A percentile compares a stretch with the other conserved stretches of the same genome.
phyloP scores from a whole-genome alignment of 2,113 vertebrate genomes.

The Ochotona princeps region DNA sequence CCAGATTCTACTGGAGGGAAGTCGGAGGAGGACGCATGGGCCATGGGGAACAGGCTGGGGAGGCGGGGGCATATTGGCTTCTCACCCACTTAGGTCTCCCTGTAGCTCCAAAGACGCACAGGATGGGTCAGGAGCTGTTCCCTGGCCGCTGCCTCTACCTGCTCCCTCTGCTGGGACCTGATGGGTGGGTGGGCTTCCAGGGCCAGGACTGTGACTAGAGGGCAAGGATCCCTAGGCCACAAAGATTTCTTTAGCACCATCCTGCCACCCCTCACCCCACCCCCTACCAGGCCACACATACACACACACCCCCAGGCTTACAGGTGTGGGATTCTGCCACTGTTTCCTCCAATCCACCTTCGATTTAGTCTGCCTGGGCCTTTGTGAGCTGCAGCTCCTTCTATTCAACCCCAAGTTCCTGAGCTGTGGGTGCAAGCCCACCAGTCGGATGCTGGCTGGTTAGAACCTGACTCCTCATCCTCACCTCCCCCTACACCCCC shows the following conservation, averaged over 20 bases:
- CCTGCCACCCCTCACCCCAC: too few relatives aligned
- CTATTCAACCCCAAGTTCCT: neutral
- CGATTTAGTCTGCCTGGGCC: neutral
- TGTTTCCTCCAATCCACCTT: neutral
- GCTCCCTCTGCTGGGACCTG: neutral
- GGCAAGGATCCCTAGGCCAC: neutral
- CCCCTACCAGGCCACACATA: too few relatives aligned
- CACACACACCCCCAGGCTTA: neutral
- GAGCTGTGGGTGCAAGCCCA: neutral
- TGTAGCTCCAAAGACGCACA: neutral
- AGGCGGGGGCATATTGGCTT: neutral
- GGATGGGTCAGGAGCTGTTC: neutral
- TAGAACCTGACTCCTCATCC: neutral
- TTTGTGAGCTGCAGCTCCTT: neutral
- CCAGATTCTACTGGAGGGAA: neutral
- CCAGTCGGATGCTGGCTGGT: neutral
- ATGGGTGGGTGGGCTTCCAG: neutral
- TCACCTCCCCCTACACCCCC: neutral
- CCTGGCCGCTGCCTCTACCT: neutral
- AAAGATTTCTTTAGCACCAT: neutral
- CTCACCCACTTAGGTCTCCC: too few relatives aligned
- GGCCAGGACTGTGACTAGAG: neutral
- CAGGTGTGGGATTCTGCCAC: neutral
- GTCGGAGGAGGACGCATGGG: neutral
- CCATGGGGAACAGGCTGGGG: neutral